phyloP scores from a whole-genome alignment of 2,888 invertebrate species.

The Microlaimidae sp. region DNA sequence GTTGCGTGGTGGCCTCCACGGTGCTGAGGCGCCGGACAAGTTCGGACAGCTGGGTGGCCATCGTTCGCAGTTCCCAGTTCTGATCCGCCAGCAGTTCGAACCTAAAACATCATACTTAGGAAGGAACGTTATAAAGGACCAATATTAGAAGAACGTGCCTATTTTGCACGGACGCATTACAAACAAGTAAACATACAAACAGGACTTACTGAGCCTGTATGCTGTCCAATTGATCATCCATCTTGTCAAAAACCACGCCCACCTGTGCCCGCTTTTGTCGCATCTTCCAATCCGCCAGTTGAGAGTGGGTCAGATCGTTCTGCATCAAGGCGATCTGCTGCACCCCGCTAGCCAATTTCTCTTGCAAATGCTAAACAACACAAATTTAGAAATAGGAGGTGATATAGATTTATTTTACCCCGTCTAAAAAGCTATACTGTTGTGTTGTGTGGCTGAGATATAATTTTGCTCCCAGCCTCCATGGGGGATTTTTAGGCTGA shows the following conservation, averaged over 20 bases:
- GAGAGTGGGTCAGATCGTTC: constrained; percentile 26
- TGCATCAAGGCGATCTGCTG: constrained; percentile 17
- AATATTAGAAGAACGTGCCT: no score
- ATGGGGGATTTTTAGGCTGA: no score
- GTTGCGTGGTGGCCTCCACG: constrained; percentile 22
- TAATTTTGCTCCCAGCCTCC: no score
- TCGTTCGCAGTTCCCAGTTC: constrained; percentile 32
- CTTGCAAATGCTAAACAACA: constrained; percentile 7
- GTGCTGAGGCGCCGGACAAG: constrained; percentile 26
- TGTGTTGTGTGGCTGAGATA: no score
- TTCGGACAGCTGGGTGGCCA: constrained; percentile 31
- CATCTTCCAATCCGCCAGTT: constrained; percentile 32
- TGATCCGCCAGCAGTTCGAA: constrained; percentile 34
- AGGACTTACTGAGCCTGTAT: constrained; percentile 20
- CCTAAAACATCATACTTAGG: no score
- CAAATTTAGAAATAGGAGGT: no score
- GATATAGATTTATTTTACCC: no score
- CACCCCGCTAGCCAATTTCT: constrained; percentile 6
- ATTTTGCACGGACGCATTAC: no score
- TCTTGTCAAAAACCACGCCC: constrained; percentile 30
- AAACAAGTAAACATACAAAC: background rate
- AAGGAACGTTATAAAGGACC: no score
- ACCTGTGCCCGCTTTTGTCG: constrained; percentile 32
- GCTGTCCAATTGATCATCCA: constrained; percentile 27
- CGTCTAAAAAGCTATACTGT: no score